Evolutionary conservation across 2,888 invertebrate genomes (phyloP).

Genomic region (Trilocha varians): DNA sequence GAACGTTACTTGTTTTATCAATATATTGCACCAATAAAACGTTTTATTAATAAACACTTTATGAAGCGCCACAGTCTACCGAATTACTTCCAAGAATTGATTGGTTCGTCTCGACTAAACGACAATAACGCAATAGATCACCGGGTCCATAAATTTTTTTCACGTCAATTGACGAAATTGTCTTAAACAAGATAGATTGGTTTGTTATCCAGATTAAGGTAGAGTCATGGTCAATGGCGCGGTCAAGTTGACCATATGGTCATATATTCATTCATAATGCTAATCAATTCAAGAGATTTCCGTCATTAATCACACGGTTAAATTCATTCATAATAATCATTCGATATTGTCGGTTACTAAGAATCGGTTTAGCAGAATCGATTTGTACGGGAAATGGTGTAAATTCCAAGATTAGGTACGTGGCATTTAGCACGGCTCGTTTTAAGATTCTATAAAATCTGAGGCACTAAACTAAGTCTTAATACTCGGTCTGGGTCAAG

Average conservation of each 20-base stretch:
- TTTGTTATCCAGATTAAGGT: no score
- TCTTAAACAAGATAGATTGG: no score
- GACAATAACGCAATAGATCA: not conserved
- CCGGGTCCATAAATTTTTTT: no score
- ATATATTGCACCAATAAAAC: not conserved
- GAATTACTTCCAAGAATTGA: not conserved
- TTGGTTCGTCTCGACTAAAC: not conserved
- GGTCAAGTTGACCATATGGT: slow-evolving; percentile 12
- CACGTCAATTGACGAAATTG: no score
- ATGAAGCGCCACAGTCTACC: not conserved
- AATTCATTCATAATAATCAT: slow-evolving; percentile 48
- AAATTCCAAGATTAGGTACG: not conserved
- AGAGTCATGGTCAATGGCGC: no score
- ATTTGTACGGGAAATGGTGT: not conserved
- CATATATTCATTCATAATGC: slow-evolving; percentile 30
- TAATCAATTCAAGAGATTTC: slow-evolving; percentile 41
- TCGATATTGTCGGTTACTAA: slow-evolving; percentile 30
- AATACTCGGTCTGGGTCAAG: no score
- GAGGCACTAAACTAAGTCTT: no score
- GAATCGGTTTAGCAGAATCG: slow-evolving; percentile 10
- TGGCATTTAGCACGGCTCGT: no score
- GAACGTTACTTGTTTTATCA: not conserved
- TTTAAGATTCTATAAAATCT: no score
- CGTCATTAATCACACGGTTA: slow-evolving; percentile 54
- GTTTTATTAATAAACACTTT: not conserved